Evolutionary conservation across 1,140 invertebrate species (phyloP), one percentile per base, ranked within the genome.

Genomic region (Drosophila sucinea): DNA sequence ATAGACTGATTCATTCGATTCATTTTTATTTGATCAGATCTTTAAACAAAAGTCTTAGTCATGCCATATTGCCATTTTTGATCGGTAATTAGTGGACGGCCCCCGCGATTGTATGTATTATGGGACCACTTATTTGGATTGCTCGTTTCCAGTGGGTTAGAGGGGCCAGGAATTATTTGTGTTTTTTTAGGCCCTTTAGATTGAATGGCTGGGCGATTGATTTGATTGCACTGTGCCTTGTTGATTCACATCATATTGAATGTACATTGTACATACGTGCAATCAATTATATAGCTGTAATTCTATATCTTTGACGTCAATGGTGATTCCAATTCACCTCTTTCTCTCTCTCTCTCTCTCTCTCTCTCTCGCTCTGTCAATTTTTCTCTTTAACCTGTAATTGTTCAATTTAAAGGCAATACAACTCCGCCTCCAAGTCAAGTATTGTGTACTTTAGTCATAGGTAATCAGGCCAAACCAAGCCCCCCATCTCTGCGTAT

Each of bases 381-480:
- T 4, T n/a, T 33, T 5, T 33, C 32, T 4, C 32, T 41, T 47
- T 27, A 51, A 25, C 44, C 23, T 4, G 44, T 25, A 51, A 51
- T 51, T 51, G 44, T 51, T 51, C 44, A 51, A 51, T 51, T 51
- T 27, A 27, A 51, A 51, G 27, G 44, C 44, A 25, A 51, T 51
- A 51, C 6, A 27, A 51, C 44, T 27, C 44, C 44, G 23, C 44
- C 44, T 51, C 7, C 4, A 25, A 51, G 56, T n/a, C 40, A 65
- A 75, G 63, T 77, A 58, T 77, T 65, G 58, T 47, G 67, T 62
- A 60, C 58, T 73, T 76, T 77, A 64, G 65, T 69, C 73, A 70
- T 47, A 64, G 73, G 73, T 76, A 76, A 76, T 76, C 73, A 76
- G 73, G 73, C 57, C 72, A 68, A 68, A 68, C 64, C 73, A 68